Percentiles rank a stretch among this genome's conserved stretches.
phyloP scores from a whole-genome alignment of 2,113 vertebrate species.

The Nematolebias whitei region DNA sequence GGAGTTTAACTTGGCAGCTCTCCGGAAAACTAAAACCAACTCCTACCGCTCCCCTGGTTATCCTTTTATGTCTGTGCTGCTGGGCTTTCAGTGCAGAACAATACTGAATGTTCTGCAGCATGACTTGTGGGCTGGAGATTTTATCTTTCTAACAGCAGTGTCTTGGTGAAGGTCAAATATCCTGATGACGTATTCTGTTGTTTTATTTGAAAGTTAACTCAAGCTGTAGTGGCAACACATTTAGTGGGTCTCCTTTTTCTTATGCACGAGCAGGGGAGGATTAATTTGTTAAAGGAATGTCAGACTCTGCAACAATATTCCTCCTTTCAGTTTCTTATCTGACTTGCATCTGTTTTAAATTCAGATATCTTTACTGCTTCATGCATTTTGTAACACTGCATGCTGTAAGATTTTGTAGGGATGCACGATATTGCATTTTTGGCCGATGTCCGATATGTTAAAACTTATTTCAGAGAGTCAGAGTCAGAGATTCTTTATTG shows the following conservation, averaged over 20 bases:
- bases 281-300: background rate
- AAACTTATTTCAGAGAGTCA: too few species aligned
- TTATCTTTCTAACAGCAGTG: background rate
- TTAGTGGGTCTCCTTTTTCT: background rate
- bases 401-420: too few species aligned
- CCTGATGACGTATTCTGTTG: conserved; percentile 36
- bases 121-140: background rate
- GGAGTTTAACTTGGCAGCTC: conserved; percentile 51
- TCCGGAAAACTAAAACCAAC: conserved; percentile 30
- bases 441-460: too few species aligned
- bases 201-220: background rate
- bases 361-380: too few species aligned
- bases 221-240: background rate
- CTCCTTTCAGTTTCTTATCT: background rate
- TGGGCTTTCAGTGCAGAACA: conserved; percentile 9
- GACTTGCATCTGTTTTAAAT: background rate
- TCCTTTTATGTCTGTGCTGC: conserved; percentile 13
- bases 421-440: too few species aligned
- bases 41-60: conserved; percentile 15
- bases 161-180: conserved; percentile 11
- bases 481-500: too few species aligned
- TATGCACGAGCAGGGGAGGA: background rate
- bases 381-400: too few species aligned
- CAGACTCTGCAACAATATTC: background rate
- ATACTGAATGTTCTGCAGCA: background rate